A percentile compares a stretch with the other conserved stretches of the same genome.
Evolutionary conservation across 1,140 invertebrate genomes (phyloP).

Genomic region (Leptinotarsa lineolata): DNA sequence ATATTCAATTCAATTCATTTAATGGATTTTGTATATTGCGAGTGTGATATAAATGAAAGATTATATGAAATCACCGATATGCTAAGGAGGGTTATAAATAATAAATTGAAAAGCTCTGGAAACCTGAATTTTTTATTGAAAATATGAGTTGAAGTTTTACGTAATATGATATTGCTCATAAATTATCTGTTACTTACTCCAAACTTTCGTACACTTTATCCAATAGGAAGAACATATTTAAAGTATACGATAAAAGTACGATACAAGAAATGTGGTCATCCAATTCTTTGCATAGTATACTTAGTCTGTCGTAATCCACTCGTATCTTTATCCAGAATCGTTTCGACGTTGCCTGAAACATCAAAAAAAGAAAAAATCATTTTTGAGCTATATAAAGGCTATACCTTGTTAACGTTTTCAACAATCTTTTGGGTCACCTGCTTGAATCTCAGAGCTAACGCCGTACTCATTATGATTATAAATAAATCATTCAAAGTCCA

Average conservation of each 20-base stretch:
- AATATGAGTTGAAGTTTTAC: neutral
- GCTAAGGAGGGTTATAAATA: too few species aligned
- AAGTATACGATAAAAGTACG: conserved; percentile 68
- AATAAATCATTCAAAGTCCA: conserved; percentile 45
- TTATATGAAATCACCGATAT: too few species aligned
- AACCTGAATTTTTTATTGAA: neutral
- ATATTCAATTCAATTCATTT: too few species aligned
- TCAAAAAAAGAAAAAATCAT: neutral
- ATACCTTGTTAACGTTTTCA: neutral
- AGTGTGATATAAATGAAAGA: too few species aligned
- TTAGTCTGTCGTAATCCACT: conserved; percentile 64
- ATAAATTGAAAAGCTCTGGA: too few species aligned
- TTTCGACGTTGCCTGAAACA: conserved; percentile 48
- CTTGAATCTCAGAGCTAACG: conserved; percentile 40
- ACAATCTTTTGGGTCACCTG: conserved; percentile 36
- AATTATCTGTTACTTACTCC: conserved; percentile 59
- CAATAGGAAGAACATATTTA: conserved; percentile 75
- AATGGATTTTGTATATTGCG: too few species aligned
- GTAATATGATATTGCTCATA: neutral
- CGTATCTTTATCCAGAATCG: conserved; percentile 62
- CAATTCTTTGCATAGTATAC: conserved; percentile 61
- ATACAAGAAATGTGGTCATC: conserved; percentile 64
- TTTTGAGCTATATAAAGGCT: too few species aligned
- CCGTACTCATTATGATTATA: conserved; percentile 41
- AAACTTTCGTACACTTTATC: conserved; percentile 72